Percentiles rank a stretch among this genome's conserved stretches.
These are phyloP conservation scores for Leptodactylus fuscus DNA, from an alignment of 2,113 vertebrate genomes.

Conservation along the genomic window DNA sequence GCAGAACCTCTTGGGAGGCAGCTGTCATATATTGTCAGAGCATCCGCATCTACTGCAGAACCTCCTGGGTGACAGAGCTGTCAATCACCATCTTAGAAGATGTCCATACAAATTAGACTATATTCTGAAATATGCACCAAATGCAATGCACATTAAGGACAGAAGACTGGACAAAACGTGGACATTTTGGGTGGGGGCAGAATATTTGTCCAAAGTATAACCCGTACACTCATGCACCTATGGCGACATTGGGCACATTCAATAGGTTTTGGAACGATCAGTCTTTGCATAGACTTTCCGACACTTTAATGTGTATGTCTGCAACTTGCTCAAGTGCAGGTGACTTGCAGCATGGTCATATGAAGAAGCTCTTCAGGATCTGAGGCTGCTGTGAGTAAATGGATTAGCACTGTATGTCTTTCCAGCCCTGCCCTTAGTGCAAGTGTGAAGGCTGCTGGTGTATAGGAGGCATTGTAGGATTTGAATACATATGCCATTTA, in stretches of 20 bases:
- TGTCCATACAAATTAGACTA: not conserved
- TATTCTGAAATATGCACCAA: not conserved
- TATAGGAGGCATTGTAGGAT: not conserved
- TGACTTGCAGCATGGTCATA: not conserved
- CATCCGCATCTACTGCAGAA: slow-evolving; percentile 28
- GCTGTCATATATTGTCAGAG: not conserved
- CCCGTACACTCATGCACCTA: not conserved
- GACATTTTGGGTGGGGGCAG: not conserved
- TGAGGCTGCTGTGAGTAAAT: slow-evolving; percentile 2
- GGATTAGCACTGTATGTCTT: not conserved
- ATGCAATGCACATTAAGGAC: not conserved
- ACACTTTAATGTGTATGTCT: not conserved
- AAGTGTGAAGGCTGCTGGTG: not conserved
- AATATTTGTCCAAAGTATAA: not conserved
- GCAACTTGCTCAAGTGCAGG: not conserved
- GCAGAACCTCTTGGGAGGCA: slow-evolving; percentile 22
- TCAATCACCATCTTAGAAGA: not conserved
- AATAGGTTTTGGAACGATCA: not conserved
- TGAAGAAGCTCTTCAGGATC: not conserved
- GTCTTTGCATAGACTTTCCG: not conserved
- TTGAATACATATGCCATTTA: not conserved
- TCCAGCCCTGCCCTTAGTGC: slow-evolving; percentile 29
- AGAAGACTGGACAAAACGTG: no score
- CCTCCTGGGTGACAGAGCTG: not conserved
- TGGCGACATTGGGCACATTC: not conserved